These are phyloP conservation scores for Monopterus albus DNA, from an alignment of 2,113 vertebrate species.

Conservation along the genomic window DNA sequence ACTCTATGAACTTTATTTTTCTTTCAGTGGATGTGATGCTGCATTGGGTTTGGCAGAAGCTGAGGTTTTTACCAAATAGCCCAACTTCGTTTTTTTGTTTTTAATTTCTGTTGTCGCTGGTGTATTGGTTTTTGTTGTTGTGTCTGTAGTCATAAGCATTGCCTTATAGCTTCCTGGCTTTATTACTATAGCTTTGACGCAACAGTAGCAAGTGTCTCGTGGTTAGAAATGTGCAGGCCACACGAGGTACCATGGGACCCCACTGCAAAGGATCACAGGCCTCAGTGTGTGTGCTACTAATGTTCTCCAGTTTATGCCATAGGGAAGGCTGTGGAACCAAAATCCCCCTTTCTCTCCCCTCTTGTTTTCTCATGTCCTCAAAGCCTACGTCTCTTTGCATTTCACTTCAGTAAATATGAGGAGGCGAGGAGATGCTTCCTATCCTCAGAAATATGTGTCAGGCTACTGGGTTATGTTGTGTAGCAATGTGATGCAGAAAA, in stretches of 20 bases:
- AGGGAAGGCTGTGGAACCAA: constrained; percentile 72
- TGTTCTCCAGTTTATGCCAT: constrained; percentile 70
- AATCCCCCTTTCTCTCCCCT: constrained; percentile 53
- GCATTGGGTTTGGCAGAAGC: constrained; percentile 49
- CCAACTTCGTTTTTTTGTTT: constrained; percentile 53
- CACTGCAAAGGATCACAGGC: constrained; percentile 79
- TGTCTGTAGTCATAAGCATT: constrained; percentile 66
- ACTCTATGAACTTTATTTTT: constrained; percentile 32
- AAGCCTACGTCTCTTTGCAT: constrained; percentile 69
- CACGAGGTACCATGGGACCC: constrained; percentile 73
- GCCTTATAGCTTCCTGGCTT: constrained; percentile 54
- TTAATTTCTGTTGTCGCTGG: constrained; percentile 40
- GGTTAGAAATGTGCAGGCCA: constrained; percentile 73
- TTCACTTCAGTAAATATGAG: constrained; percentile 71
- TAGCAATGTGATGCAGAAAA: constrained; percentile 55
- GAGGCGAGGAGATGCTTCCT: constrained; percentile 76
- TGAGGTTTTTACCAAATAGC: constrained; percentile 52
- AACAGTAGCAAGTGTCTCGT: constrained; percentile 64
- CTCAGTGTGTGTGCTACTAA: constrained; percentile 64
- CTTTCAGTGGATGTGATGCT: constrained; percentile 28
- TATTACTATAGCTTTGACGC: constrained; percentile 73
- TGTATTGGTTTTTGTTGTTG: constrained; percentile 59
- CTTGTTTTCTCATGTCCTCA: constrained; percentile 68
- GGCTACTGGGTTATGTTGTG: constrained; percentile 68
- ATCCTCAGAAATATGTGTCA: constrained; percentile 72